phyloP scores from a whole-genome alignment of 2,888 invertebrate species.

The Oscheius sp. region DNA sequence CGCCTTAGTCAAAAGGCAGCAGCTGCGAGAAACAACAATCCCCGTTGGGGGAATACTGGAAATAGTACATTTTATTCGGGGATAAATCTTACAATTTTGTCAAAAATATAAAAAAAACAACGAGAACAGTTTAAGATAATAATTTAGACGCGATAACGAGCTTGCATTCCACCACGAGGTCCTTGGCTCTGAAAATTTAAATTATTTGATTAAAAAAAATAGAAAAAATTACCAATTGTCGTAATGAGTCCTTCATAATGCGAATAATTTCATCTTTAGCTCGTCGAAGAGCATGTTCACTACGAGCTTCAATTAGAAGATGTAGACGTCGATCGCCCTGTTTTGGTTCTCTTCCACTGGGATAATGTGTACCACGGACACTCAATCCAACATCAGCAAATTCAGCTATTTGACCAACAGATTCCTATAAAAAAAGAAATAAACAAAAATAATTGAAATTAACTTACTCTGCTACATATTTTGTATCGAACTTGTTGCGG shows the following conservation, averaged over 20 bases:
- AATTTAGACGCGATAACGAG: conserved; percentile 29
- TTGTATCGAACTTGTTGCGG: conserved; percentile 98
- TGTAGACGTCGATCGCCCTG: conserved; percentile 47
- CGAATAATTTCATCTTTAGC: conserved; percentile 97
- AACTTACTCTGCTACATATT: conserved; percentile 80
- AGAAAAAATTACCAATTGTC: conserved; percentile 80
- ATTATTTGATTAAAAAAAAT: neutral
- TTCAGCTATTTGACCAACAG: conserved; percentile 95
- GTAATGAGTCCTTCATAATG: conserved; percentile 95
- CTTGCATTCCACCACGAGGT: conserved; percentile 28
- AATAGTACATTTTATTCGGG: neutral
- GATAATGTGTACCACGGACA: conserved; percentile 93
- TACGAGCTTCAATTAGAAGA: conserved; percentile 80
- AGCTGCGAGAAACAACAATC: neutral
- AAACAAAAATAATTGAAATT: neutral
- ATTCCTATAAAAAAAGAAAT: conserved; percentile 82
- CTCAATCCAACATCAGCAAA: conserved; percentile 99
- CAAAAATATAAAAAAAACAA: neutral
- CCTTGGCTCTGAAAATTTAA: neutral
- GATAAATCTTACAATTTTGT: neutral
- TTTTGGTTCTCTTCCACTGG: conserved; percentile 82
- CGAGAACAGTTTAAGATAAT: neutral
- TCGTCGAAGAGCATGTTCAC: conserved; percentile 92
- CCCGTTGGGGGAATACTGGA: neutral
- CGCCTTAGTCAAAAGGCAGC: conserved; percentile 11